Conservation (phyloP, 2,113 vertebrate species). For the Halcyon senegalensis region DNA sequence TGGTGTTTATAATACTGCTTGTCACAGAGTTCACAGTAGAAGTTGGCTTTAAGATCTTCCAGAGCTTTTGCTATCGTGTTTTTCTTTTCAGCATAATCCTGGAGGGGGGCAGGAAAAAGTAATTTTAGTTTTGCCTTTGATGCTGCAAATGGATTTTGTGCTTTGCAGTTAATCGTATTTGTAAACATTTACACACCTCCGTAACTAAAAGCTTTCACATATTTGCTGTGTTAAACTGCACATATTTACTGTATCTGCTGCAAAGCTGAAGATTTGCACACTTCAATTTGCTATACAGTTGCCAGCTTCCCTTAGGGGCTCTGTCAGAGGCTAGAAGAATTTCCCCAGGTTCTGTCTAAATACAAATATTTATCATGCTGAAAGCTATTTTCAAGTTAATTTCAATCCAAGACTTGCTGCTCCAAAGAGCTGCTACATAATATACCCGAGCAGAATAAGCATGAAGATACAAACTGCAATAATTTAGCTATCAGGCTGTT, state of each 20-base stretch:
- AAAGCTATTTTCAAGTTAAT: neutral
- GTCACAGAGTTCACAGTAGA: constrained; percentile 96
- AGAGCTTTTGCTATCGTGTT: constrained; percentile 84
- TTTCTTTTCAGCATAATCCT: constrained; percentile 88
- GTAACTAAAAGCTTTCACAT: constrained; percentile 11
- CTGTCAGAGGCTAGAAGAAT: neutral
- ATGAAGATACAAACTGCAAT: neutral
- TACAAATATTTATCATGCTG: constrained; percentile 36
- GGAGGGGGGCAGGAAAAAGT: constrained; percentile 39
- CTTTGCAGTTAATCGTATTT: constrained; percentile 50
- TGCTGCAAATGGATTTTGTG: neutral
- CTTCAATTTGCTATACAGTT: neutral
- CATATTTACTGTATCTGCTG: constrained; percentile 11
- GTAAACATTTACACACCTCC: constrained; percentile 54
- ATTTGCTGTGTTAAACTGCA: constrained; percentile 11
- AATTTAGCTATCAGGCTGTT: neutral
- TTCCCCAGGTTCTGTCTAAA: neutral
- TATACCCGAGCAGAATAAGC: neutral
- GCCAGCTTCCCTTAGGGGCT: neutral
- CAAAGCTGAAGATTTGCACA: neutral
- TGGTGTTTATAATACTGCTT: constrained; percentile 97
- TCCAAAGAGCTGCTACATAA: neutral
- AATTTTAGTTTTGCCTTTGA: constrained; percentile 53
- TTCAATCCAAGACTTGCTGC: neutral
- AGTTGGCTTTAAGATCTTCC: constrained; percentile 88